Conservation (phyloP, 2,888 invertebrate genomes). For the Andrena haemorrhoa region DNA sequence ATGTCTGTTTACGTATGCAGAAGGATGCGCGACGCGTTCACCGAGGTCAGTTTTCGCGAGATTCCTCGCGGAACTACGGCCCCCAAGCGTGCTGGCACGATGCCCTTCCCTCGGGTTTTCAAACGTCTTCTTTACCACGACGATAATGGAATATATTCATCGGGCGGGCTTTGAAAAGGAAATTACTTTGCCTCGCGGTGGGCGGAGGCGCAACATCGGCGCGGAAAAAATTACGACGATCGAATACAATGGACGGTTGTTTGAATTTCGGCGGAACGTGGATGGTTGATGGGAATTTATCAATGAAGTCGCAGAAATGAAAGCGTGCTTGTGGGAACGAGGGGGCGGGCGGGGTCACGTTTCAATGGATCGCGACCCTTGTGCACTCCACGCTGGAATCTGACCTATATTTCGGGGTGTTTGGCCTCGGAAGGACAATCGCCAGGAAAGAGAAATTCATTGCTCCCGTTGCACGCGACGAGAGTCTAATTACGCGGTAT, state of each 20-base stretch:
- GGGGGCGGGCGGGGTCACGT: background rate
- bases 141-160: background rate
- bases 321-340: constrained; percentile 11
- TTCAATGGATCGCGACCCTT: background rate
- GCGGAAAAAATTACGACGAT: background rate
- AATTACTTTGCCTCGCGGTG: background rate
- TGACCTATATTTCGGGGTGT: constrained; percentile 23
- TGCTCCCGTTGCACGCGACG: background rate
- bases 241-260: background rate
- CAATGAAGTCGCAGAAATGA: constrained; percentile 7
- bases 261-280: background rate
- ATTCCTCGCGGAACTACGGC: background rate
- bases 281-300: constrained; percentile 12
- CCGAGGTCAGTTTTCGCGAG: background rate
- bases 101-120: background rate
- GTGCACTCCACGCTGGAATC: constrained; percentile 9
- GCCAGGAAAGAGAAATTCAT: constrained; percentile 18
- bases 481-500: background rate
- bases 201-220: background rate
- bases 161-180: background rate
- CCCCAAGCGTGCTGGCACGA: background rate
- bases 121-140: background rate
- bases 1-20: constrained; percentile 28
- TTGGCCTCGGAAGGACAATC: constrained; percentile 19
- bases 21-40: background rate